A percentile compares a stretch with the other conserved stretches of the same genome.
These are phyloP conservation scores for Trichogramma pretiosum DNA, from an alignment of 1,140 invertebrate genomes.

Conservation along the genomic window DNA sequence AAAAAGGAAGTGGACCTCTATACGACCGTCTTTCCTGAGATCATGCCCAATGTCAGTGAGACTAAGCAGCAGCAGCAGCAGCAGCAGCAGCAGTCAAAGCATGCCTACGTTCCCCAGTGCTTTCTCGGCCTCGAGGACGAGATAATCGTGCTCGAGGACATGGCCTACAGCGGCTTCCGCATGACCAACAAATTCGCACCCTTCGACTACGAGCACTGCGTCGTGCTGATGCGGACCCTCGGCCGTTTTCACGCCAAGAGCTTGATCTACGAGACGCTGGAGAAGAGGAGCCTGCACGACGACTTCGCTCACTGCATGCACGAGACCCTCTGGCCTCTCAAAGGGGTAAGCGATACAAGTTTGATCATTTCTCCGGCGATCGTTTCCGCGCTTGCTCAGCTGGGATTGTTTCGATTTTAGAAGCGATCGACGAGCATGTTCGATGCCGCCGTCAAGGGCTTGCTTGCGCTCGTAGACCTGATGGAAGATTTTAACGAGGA, in stretches of 20 bases:
- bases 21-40: constrained; percentile 38
- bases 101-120: constrained; percentile 41
- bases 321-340: constrained; percentile 46
- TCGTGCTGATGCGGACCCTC: constrained; percentile 44
- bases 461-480: constrained; percentile 28
- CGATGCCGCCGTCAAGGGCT: constrained; percentile 28
- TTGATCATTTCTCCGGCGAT: background rate
- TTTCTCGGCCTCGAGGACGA: constrained; percentile 41
- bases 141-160: constrained; percentile 46
- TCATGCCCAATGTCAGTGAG: constrained; percentile 28
- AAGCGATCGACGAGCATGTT: constrained; percentile 23
- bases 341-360: constrained; percentile 8
- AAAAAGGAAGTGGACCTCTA: constrained; percentile 47
- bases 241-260: constrained; percentile 51
- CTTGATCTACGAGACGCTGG: constrained; percentile 45
- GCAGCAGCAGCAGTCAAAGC: no score
- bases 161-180: constrained; percentile 42
- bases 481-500: constrained; percentile 19
- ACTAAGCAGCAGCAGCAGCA: no score
- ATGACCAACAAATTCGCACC: constrained; percentile 44
- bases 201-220: constrained; percentile 46
- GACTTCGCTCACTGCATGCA: constrained; percentile 45
- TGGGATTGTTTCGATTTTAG: no score
- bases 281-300: constrained; percentile 37
- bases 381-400: no score